phyloP scores from a whole-genome alignment of 2,113 vertebrate genomes.

The Etheostoma cragini region DNA sequence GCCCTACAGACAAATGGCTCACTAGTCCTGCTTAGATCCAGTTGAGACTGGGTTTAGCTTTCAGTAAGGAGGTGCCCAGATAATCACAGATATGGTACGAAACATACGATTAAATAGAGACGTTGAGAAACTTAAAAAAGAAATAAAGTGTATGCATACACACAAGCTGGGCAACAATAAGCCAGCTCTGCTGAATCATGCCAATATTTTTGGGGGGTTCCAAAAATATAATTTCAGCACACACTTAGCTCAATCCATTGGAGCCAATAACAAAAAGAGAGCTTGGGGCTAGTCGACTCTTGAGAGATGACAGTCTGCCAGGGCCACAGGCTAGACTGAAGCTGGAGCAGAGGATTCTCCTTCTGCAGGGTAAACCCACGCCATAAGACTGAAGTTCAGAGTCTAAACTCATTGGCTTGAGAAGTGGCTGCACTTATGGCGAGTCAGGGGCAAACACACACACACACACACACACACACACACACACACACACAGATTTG shows the following conservation, averaged over 20 bases:
- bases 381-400: constrained; percentile 38
- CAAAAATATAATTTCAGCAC: constrained; percentile 54
- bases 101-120: background rate
- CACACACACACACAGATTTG: constrained; percentile 26
- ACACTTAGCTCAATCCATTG: constrained; percentile 60
- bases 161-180: constrained; percentile 42
- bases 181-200: constrained; percentile 45
- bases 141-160: constrained; percentile 6
- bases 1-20: constrained; percentile 42
- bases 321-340: constrained; percentile 62
- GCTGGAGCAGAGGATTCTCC: constrained; percentile 48
- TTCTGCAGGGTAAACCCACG: constrained; percentile 52
- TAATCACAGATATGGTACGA: constrained; percentile 13
- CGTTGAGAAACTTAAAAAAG: background rate
- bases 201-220: constrained; percentile 65
- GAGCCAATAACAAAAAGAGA: constrained; percentile 56
- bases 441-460: constrained; percentile 32
- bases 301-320: constrained; percentile 64
- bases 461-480: constrained; percentile 34
- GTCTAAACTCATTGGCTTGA: constrained; percentile 56
- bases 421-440: constrained; percentile 51
- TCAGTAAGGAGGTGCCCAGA: constrained; percentile 1
- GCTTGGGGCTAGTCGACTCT: constrained; percentile 59
- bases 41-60: constrained; percentile 15
- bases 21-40: constrained; percentile 29